phyloP scores from a whole-genome alignment of 2,113 vertebrate genomes.

The Lathamus discolor region DNA sequence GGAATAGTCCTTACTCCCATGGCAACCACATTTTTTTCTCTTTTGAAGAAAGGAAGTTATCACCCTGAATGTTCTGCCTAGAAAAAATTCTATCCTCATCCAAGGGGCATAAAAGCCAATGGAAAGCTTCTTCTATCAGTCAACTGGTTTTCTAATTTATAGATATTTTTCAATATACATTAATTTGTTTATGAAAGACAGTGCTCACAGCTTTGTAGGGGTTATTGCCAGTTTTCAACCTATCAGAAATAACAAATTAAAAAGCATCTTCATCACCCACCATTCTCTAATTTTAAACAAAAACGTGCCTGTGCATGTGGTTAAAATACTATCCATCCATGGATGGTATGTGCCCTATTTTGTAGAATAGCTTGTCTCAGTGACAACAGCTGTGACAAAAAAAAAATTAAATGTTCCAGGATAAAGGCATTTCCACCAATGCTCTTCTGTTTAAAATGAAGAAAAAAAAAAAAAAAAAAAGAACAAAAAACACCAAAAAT shows the following conservation, averaged over 20 bases:
- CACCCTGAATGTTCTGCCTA: background rate
- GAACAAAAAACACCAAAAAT: no score
- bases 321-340: background rate
- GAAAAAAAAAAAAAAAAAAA: background rate
- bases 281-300: background rate
- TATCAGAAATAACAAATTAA: background rate
- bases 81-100: background rate
- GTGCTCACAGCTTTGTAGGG: background rate
- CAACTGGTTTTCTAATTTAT: background rate
- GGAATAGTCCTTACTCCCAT: background rate
- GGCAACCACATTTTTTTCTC: background rate
- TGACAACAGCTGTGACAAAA: background rate
- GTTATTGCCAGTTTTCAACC: background rate
- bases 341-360: background rate
- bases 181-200: background rate
- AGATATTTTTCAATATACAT: background rate
- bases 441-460: background rate
- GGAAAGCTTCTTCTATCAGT: background rate
- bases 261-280: background rate
- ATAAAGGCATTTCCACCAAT: background rate
- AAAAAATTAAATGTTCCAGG: background rate
- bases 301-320: background rate
- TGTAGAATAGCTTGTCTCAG: background rate
- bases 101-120: background rate
- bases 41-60: slow-evolving; percentile 4